Evolutionary conservation across 2,113 vertebrate species (phyloP), one percentile per base, ranked within the genome.

Genomic region (Tragelaphus strepsiceros): DNA sequence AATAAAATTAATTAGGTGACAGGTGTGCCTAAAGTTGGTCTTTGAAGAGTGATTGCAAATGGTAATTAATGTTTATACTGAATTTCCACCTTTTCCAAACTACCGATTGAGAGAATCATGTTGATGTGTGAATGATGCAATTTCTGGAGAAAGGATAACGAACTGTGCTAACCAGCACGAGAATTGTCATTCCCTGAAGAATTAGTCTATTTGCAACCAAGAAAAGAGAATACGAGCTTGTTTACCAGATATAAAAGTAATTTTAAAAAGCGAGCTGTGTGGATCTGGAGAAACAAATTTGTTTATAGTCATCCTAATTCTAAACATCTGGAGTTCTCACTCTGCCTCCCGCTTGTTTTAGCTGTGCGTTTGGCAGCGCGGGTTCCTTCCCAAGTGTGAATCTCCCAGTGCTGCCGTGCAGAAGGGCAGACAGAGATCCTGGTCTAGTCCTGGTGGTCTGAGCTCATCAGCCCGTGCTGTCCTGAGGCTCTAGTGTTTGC

Each of bases 191-290:
- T 81, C 97, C 94, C 94, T 88, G 53, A 94, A 94, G 94, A 97
- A 95, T 93, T 71, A 80, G 85, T 93, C 86, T 85, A 77, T 95
- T 93, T 95, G 93, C 78, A 97, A 91, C 53, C 51, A 87, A 92
- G 77, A 88, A 78, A 92, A 67, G 88, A 98, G 88, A 96, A 62
- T 94, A 93, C 56, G 58, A 53, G 80, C 85, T 98, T 98, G 95
- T 97, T 98, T 98, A 98, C 83, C 82, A 97, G 86, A 91, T 84
- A 94, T 15, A 84, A 98, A 97, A 97, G 96, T 93, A 84, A 98
- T 97, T 97, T 97, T 85, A 56, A 90, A 95, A 88, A 94, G 82
- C 83, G 35, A 80, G 62, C 39, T 35, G 78, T 67, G 84, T 49
- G 71, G 88, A 95, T 86, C 46, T 94, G 89, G 74, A 91, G 94